Percentiles rank a stretch among this genome's conserved stretches.
Evolutionary conservation across 2,113 vertebrate species (phyloP).

Genomic region (Platycercus adscitus): DNA sequence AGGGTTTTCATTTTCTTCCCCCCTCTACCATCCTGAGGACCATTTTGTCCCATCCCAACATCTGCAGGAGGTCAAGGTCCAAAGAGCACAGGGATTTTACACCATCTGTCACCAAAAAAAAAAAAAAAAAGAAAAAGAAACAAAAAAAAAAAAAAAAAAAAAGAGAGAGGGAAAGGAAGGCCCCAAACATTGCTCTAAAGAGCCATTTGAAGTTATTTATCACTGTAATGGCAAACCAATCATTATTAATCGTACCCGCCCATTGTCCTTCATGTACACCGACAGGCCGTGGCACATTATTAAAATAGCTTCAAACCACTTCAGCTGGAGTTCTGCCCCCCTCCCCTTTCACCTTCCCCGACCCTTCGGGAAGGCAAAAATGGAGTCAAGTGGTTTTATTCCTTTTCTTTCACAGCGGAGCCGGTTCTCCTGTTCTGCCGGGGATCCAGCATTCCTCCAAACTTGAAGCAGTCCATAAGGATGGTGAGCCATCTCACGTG

Average conservation of each 20-base stretch:
- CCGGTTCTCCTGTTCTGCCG: conserved; percentile 29
- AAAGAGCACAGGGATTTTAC: conserved; percentile 76
- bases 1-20: conserved; percentile 78
- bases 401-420: conserved; percentile 18
- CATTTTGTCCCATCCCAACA: conserved; percentile 78
- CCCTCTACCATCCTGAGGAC: conserved; percentile 41
- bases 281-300: conserved; percentile 53
- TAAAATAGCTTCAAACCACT: conserved; percentile 64
- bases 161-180: neutral
- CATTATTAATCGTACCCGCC: conserved; percentile 51
- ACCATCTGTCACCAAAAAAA: conserved; percentile 85
- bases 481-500: conserved; percentile 25
- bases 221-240: conserved; percentile 47
- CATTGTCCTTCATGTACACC: conserved; percentile 63
- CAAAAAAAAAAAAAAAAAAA: conserved; percentile 54
- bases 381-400: conserved; percentile 52
- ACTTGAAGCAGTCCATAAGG: conserved; percentile 37
- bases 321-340: conserved; percentile 51
- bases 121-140: conserved; percentile 39
- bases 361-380: conserved; percentile 67
- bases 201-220: conserved; percentile 72
- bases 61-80: conserved; percentile 88
- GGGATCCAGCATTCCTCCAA: conserved; percentile 72
- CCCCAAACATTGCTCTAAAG: conserved; percentile 45
- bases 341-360: conserved; percentile 46